A percentile compares a stretch with the other conserved stretches of the same genome.
phyloP scores from a whole-genome alignment of 2,888 invertebrate genomes.

The Oxycera nigricornis region DNA sequence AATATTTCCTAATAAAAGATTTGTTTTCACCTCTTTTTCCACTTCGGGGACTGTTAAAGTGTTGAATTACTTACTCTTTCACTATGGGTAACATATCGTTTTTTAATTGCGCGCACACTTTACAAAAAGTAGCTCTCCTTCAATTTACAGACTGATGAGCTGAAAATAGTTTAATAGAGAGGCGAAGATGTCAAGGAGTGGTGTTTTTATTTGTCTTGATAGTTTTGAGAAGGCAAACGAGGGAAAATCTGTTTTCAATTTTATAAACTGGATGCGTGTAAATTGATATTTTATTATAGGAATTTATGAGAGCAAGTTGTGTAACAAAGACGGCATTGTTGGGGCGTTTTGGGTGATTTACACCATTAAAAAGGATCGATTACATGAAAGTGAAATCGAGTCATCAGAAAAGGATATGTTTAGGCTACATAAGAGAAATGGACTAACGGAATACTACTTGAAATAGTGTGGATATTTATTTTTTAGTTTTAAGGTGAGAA shows the following conservation, averaged over 20 bases:
- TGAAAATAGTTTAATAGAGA: conserved; percentile 27
- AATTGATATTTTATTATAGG: conserved; percentile 23
- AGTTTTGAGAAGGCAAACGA: conserved; percentile 12
- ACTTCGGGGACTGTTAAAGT: background rate
- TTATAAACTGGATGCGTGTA: background rate
- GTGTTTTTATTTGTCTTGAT: background rate
- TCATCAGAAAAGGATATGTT: too few relatives aligned
- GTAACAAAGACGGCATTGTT: background rate
- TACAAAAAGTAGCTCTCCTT: background rate
- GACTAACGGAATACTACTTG: too few relatives aligned
- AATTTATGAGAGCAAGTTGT: conserved; percentile 9
- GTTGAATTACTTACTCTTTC: conserved; percentile 13
- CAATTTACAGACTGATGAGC: conserved; percentile 7
- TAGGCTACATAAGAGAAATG: too few relatives aligned
- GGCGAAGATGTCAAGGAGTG: conserved; percentile 6
- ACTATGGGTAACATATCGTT: conserved; percentile 30
- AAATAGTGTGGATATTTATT: background rate
- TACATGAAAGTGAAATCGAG: too few relatives aligned
- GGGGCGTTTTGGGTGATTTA: background rate
- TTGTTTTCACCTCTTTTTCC: conserved; percentile 8
- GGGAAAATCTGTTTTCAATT: conserved; percentile 27
- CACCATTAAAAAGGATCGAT: background rate
- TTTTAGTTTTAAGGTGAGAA: background rate
- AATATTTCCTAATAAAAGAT: conserved; percentile 16
- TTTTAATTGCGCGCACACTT: conserved; percentile 33